Evolutionary conservation across 2,113 vertebrate species (phyloP), one percentile per base, ranked within the genome.

Genomic region (Anas platyrhynchos): DNA sequence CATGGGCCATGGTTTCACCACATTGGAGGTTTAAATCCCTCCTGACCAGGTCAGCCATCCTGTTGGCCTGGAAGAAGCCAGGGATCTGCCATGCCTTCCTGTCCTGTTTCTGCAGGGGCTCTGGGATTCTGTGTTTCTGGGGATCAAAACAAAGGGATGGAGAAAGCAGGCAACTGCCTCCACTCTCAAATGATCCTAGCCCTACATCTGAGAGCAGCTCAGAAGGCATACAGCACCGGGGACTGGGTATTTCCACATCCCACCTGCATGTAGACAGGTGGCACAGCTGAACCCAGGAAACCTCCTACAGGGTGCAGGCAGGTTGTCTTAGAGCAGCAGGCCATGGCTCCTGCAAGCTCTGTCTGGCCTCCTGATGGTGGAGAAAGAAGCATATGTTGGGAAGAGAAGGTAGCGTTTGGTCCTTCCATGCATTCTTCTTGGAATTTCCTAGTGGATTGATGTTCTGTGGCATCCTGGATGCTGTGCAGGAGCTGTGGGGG

Each of bases 81-180:
- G 61, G 61, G 44, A 34, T 29, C 55, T 7, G 38, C 31, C 3
- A 0, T 32, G 23, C 55, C 50, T 66, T 38, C 58, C 52, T 72
- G 46, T 58, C 46, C 46, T 61, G 8, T 66, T 61, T 41, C 56
- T 52, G 32, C 44, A 76, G 67, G 27, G 26, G 9, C 73, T 86
- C 54, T 43, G 8, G 7, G 23, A 46, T 36, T 11, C 36, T 1
- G 1, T 1, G 2, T 27, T 32, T 7, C 0, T 0, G 10, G 26
- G 44, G 50, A 52, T 29, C 44, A 34, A 29, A 6, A 48, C 0
- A 55, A 48, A 78, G 21, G 23, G 34, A 50, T 75, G 56, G 55
- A 91, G 61, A 44, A 71, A 71, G 62, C 38, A 59, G 25, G 43
- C 23, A 66, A 13, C 38, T 46, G 27, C 23, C 27, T 10, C 26